Conservation (phyloP, 2,113 vertebrate species). For the Rutilus rutilus region DNA sequence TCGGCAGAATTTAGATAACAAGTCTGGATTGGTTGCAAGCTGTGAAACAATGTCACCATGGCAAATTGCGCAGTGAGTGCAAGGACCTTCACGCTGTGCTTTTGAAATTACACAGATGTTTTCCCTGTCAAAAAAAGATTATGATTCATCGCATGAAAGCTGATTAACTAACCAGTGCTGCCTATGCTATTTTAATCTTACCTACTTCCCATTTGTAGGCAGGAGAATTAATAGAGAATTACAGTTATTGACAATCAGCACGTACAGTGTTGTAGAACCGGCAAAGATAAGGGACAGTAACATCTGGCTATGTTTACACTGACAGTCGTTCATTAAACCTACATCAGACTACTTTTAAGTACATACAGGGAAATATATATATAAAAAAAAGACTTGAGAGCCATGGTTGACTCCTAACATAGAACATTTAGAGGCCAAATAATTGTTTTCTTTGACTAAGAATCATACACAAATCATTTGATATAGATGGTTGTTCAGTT, state of each 20-base stretch:
- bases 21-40: conserved; percentile 28
- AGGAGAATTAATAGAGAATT: conserved; percentile 51
- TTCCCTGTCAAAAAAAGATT: conserved; percentile 53
- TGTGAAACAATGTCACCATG: conserved; percentile 43
- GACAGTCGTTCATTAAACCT: not conserved
- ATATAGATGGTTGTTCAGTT: not conserved
- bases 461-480: not conserved
- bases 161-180: conserved; percentile 47
- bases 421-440: not conserved
- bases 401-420: not conserved
- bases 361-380: no score
- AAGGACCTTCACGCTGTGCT: conserved; percentile 47
- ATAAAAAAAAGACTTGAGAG: not conserved
- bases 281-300: conserved; percentile 22
- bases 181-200: conserved; percentile 49
- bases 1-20: conserved; percentile 33
- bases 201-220: conserved; percentile 6
- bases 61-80: conserved; percentile 35
- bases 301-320: conserved; percentile 7
- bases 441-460: no score
- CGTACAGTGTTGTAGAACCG: not conserved
- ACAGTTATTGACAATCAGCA: conserved; percentile 49
- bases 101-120: conserved; percentile 58
- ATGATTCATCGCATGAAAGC: conserved; percentile 59
- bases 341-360: not conserved